Base-by-base conservation (phyloP, 2,888 invertebrate genomes). In the Trichogramma dendrolimi region DNA sequence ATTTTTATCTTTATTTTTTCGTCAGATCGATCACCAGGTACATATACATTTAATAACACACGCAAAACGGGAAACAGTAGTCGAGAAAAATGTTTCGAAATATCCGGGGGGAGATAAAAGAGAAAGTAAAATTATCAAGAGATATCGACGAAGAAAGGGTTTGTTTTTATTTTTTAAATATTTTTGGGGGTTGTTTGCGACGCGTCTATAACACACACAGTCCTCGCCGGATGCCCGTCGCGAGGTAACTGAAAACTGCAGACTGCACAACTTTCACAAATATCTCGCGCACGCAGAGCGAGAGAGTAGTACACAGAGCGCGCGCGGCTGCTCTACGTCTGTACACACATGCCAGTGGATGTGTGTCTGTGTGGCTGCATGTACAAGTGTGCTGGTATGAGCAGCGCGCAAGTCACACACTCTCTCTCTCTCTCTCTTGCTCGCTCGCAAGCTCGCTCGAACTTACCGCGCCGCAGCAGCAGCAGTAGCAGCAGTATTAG, bases 141-240 rank as follows among this genome's bases (percentile, higher is more conserved):
- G 27, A 27, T 27, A 27, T 27, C 27, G 27, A 2, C 27, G 27
- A 27, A 27, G 27, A 27, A 14, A 4, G 27, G 56, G 10, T 41
- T 48, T 41, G 42, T 41, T 53, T 6, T 53, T 11, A 48, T 14
- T 56, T 48, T 7, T 46, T 8, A 5, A 7, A 7, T 6, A 6
- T 7, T 10, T 41, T 41, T 51, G 40, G 43, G 44, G 6, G 8
- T 49, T 5, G 43, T 8, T 44, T 38, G 43, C 27, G 47, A 41
- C 46, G 39, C 55, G 44, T 27, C 41, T 43, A 58, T 27, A 27
- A 27, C 51, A 39, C 51, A 42, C 46, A n/a, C 48, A 51, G 44
- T 73, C 72, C 72, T 74, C 73, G 72, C 75, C 73, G 71, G 71
- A 71, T 72, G 73, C 73, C 74, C 68, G 75, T 74, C 75, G 78